These are phyloP conservation scores for Caenorhabditis imperialis DNA, from an alignment of 2,888 invertebrate genomes.

Conservation along the genomic window DNA sequence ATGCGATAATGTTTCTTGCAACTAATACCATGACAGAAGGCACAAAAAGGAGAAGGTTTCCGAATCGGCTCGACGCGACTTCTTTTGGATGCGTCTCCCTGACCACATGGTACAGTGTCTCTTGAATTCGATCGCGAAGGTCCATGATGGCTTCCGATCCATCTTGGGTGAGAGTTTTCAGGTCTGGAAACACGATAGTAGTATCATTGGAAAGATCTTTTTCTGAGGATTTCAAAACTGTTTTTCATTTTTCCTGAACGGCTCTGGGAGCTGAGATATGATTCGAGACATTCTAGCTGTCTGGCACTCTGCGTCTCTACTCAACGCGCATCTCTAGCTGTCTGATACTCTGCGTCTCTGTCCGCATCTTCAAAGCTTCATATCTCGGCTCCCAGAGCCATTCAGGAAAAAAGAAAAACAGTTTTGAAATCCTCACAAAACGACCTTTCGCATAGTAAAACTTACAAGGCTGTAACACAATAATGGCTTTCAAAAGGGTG, in stretches of 20 bases:
- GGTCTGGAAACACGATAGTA: slow-evolving; percentile 67
- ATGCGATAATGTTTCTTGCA: too few species aligned
- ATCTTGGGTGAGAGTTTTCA: slow-evolving; percentile 70
- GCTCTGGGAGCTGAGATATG: too few species aligned
- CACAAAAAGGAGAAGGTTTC: slow-evolving; percentile 75
- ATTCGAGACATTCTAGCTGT: too few species aligned
- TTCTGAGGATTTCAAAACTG: too few species aligned
- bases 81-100: slow-evolving; percentile 78
- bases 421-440: neutral
- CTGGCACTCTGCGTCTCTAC: too few species aligned
- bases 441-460: too few species aligned
- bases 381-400: too few species aligned
- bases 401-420: neutral
- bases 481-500: slow-evolving; percentile 75
- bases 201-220: too few species aligned
- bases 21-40: slow-evolving; percentile 75
- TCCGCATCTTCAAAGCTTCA: too few species aligned
- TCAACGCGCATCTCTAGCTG: too few species aligned
- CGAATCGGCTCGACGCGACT: slow-evolving; percentile 76
- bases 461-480: slow-evolving; percentile 75
- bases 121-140: slow-evolving; percentile 74
- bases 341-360: too few species aligned
- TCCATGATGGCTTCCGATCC: slow-evolving; percentile 75
- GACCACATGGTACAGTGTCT: slow-evolving; percentile 75
- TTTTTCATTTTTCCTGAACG: too few species aligned